Conservation (phyloP, 1,140 invertebrate species). For the Venustaconcha ellipsiformis region DNA sequence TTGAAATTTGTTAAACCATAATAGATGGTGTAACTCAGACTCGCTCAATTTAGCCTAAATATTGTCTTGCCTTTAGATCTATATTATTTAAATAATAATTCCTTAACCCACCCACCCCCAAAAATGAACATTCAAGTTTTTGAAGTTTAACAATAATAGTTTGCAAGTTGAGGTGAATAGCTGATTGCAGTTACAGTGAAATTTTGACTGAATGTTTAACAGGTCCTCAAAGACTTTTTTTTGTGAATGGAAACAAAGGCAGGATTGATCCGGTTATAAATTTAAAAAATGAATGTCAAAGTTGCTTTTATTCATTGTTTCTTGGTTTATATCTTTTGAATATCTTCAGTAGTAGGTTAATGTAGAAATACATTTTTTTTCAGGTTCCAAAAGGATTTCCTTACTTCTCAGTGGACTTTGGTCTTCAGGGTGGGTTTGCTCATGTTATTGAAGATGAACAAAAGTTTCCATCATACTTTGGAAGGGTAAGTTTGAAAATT, state of each 20-base stretch:
- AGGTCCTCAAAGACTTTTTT: background rate
- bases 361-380: constrained; percentile 23
- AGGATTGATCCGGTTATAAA: background rate
- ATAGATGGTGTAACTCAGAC: too few relatives aligned
- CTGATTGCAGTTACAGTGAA: too few relatives aligned
- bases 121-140: too few relatives aligned
- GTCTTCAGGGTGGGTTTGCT: constrained; percentile 86
- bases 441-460: constrained; percentile 97
- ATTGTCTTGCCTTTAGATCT: too few relatives aligned
- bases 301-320: too few relatives aligned
- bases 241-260: background rate
- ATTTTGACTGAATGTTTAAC: background rate
- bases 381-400: constrained; percentile 91
- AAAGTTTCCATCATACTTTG: constrained; percentile 90
- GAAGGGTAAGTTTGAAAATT: constrained; percentile 75
- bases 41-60: too few relatives aligned
- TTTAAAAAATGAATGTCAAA: background rate
- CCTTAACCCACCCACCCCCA: too few relatives aligned
- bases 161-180: too few relatives aligned
- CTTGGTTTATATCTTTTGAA: background rate
- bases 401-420: constrained; percentile 96
- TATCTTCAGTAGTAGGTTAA: background rate
- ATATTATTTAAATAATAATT: too few relatives aligned
- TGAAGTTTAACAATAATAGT: too few relatives aligned
- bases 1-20: too few relatives aligned